phyloP scores from a whole-genome alignment of 1,140 invertebrate genomes.

The Orchestia grillus region DNA sequence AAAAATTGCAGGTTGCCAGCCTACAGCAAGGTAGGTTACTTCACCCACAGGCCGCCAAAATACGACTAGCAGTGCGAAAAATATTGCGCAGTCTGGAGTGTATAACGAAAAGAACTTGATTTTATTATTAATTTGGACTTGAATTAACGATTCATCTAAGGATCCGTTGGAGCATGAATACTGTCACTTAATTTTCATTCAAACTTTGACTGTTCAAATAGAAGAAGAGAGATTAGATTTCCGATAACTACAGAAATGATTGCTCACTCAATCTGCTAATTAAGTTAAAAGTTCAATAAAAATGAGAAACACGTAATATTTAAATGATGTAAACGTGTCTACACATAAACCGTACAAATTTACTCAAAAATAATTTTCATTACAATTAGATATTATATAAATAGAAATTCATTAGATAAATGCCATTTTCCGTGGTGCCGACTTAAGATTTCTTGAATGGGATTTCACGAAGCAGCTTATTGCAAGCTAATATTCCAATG shows the following conservation, averaged over 20 bases:
- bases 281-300: neutral
- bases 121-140: no score
- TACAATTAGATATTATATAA: neutral
- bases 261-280: neutral
- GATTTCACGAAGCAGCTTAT: neutral
- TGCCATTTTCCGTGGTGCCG: neutral
- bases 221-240: neutral
- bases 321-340: neutral
- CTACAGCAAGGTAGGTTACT: conserved; percentile 7
- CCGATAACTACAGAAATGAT: neutral
- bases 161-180: neutral
- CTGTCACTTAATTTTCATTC: neutral
- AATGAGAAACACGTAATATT: neutral
- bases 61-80: neutral
- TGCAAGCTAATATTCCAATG: neutral
- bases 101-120: no score
- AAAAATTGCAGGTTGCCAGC: neutral
- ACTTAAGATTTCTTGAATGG: no score
- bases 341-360: neutral
- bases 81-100: neutral
- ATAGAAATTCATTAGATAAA: neutral
- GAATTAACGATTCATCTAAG: neutral
- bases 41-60: neutral
- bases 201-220: neutral
- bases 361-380: neutral